phyloP scores from a whole-genome alignment of 2,797 vertebrate genomes.

The Antrozous pallidus region DNA sequence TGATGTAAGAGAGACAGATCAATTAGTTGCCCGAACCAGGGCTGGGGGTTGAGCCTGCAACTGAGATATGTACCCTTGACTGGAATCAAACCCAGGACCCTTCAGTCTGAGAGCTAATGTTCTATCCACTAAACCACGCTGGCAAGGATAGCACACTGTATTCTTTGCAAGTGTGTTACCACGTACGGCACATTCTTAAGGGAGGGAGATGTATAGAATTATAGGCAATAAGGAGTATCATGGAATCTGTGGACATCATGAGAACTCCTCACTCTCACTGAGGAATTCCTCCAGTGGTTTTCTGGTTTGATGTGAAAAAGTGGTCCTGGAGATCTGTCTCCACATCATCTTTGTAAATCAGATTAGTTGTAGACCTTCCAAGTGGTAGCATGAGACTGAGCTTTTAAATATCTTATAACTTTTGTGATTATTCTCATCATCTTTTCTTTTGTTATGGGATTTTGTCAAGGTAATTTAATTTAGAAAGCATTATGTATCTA shows the following conservation, averaged over 20 bases:
- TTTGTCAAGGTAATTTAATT: background rate
- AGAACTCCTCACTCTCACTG: background rate
- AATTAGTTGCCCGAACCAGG: too few species aligned
- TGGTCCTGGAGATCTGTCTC: background rate
- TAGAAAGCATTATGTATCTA: background rate
- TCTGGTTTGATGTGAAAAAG: background rate
- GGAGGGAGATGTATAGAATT: background rate
- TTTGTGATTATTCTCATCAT: background rate
- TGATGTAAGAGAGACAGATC: too few species aligned
- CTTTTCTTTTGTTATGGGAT: background rate
- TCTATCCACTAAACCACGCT: too few species aligned
- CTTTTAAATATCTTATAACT: background rate
- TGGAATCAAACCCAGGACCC: too few species aligned
- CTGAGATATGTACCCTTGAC: too few species aligned
- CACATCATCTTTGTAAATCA: accelerated
- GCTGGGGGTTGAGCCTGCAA: too few species aligned
- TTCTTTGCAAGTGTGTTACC: background rate
- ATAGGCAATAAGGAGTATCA: background rate
- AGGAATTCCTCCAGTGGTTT: background rate
- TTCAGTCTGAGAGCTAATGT: too few species aligned
- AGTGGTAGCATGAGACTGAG: background rate
- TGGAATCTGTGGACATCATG: background rate
- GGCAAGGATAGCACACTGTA: background rate
- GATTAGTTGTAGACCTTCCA: background rate
- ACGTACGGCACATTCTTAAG: background rate